phyloP scores from a whole-genome alignment of 2,888 invertebrate genomes.

The Eretmocerus hayati region DNA sequence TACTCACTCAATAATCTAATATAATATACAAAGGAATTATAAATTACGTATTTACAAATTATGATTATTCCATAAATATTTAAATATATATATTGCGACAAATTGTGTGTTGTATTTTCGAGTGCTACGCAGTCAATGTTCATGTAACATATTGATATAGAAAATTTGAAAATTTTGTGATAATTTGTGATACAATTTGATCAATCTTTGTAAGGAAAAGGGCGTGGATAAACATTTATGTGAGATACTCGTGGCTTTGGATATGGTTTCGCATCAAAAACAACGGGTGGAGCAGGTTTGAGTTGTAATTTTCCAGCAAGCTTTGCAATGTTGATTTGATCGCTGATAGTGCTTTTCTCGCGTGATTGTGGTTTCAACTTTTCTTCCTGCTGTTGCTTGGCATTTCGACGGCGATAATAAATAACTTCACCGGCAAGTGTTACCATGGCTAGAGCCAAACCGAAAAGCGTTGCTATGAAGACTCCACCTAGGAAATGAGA shows the following conservation, averaged over 20 bases:
- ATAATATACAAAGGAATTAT: no score
- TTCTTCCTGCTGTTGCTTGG: conserved; percentile 7
- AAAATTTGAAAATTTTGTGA: no score
- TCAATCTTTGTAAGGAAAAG: conserved; percentile 42
- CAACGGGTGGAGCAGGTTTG: conserved; percentile 36
- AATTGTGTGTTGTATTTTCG: no score
- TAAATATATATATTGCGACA: no score
- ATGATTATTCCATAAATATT: no score
- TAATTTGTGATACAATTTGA: background rate
- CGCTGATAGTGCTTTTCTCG: conserved; percentile 9
- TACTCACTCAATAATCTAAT: no score
- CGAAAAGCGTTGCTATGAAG: conserved; percentile 82
- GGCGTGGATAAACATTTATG: conserved; percentile 46
- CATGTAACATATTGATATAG: no score
- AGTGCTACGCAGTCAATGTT: no score
- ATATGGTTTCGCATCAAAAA: conserved; percentile 26
- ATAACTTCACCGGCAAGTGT: conserved; percentile 75
- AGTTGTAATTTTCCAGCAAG: conserved; percentile 35
- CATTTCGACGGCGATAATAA: conserved; percentile 53
- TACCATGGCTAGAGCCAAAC: conserved; percentile 75
- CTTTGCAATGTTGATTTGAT: conserved; percentile 26
- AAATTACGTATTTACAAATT: no score
- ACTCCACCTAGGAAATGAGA: conserved; percentile 74
- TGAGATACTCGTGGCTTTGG: conserved; percentile 41
- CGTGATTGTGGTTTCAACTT: conserved; percentile 4